A percentile compares a stretch with the other conserved stretches of the same genome.
These are phyloP conservation scores for Hyphantria cunea DNA, from an alignment of 1,140 invertebrate species.

Conservation along the genomic window DNA sequence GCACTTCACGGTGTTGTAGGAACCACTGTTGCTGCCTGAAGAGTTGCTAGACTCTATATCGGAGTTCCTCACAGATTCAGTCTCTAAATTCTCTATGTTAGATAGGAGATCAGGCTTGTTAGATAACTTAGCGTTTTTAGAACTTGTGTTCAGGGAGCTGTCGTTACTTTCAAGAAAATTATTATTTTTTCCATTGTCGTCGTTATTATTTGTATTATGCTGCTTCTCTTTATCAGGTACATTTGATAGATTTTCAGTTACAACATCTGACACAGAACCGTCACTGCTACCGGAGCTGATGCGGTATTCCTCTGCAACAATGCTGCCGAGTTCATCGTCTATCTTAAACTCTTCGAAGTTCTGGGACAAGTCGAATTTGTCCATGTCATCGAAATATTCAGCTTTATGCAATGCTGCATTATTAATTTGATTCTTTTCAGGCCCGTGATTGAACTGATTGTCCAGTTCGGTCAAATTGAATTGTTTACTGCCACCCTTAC, in stretches of 20 bases:
- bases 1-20: conserved; percentile 80
- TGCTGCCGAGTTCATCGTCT: conserved; percentile 87
- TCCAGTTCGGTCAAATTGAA: conserved; percentile 75
- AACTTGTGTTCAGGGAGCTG: conserved; percentile 44
- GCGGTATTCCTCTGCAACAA: conserved; percentile 79
- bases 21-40: conserved; percentile 80
- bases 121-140: conserved; percentile 74
- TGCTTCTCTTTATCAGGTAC: conserved; percentile 64
- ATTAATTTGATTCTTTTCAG: conserved; percentile 48
- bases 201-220: conserved; percentile 45
- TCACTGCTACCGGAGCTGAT: conserved; percentile 82
- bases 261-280: conserved; percentile 83
- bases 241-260: conserved; percentile 65
- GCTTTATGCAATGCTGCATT: conserved; percentile 63
- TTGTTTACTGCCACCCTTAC: conserved; percentile 64
- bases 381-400: conserved; percentile 75
- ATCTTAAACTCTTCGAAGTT: conserved; percentile 92
- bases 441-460: conserved; percentile 64
- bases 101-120: conserved; percentile 81
- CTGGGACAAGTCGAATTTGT: conserved; percentile 86
- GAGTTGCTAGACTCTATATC: conserved; percentile 81
- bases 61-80: conserved; percentile 80
- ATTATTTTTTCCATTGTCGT: conserved; percentile 52
- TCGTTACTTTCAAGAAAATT: conserved; percentile 61
- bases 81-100: conserved; percentile 81